Percentiles rank a stretch among this genome's conserved stretches.
phyloP scores from a whole-genome alignment of 2,113 vertebrate genomes.

The Pavo muticus region DNA sequence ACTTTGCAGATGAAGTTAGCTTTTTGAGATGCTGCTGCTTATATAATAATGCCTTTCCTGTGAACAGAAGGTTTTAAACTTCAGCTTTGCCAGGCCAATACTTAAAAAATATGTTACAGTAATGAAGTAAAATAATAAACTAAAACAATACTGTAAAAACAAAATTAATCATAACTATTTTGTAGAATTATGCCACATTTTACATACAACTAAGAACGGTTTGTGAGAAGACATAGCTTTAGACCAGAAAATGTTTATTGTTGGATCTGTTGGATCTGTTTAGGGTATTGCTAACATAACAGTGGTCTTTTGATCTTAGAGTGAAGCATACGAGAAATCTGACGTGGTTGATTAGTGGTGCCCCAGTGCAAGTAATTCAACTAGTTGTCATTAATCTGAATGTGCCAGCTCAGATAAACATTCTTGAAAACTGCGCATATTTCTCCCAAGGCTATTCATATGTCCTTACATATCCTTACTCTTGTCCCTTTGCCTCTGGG shows the following conservation, averaged over 20 bases:
- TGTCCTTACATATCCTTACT: background rate
- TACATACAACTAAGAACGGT: background rate
- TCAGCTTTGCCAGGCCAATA: background rate
- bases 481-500: background rate
- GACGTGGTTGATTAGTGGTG: background rate
- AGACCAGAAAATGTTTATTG: background rate
- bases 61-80: background rate
- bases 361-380: background rate
- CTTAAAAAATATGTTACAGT: background rate
- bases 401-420: background rate
- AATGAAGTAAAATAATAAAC: background rate
- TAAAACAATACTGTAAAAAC: background rate
- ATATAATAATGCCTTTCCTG: background rate
- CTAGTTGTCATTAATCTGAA: background rate
- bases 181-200: background rate
- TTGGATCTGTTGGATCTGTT: background rate
- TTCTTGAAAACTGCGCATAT: background rate
- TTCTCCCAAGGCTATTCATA: background rate
- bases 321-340: background rate
- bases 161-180: background rate
- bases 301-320: background rate
- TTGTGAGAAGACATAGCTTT: background rate
- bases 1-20: background rate
- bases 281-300: background rate
- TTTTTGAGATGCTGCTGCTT: background rate